Conservation (phyloP, 2,888 invertebrate genomes). For the Electrophaes corylata region DNA sequence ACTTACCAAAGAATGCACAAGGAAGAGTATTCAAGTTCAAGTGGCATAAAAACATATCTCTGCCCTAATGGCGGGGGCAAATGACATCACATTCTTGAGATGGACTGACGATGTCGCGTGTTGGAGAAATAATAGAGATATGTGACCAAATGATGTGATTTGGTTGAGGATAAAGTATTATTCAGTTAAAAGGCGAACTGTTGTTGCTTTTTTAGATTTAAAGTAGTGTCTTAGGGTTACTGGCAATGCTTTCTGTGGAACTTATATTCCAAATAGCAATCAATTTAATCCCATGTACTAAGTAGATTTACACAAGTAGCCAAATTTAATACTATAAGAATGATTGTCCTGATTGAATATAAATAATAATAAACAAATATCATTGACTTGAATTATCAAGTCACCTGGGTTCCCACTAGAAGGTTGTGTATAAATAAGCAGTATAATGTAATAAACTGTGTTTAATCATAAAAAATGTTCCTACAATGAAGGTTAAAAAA, state of each 20-base stretch:
- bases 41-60: constrained; percentile 35
- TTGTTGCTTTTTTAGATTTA: background rate
- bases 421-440: background rate
- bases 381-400: too few species aligned
- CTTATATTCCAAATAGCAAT: too few species aligned
- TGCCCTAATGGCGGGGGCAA: constrained; percentile 33
- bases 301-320: too few species aligned
- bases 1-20: constrained; percentile 39
- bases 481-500: constrained; percentile 29
- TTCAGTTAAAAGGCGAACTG: background rate
- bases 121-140: constrained; percentile 26
- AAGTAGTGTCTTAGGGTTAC: background rate
- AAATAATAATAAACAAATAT: too few species aligned
- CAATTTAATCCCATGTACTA: too few species aligned
- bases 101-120: constrained; percentile 30
- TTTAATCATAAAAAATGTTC: background rate
- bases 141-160: constrained; percentile 17
- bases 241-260: too few species aligned
- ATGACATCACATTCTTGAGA: constrained; percentile 44
- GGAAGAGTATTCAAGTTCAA: constrained; percentile 35
- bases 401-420: too few species aligned
- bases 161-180: background rate
- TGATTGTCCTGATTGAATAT: too few species aligned
- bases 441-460: background rate
- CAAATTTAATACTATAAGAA: too few species aligned